Evolutionary conservation across 92 coral and sea anemone genomes (phyloP).

Genomic region (Umimayanthus chanpuru): DNA sequence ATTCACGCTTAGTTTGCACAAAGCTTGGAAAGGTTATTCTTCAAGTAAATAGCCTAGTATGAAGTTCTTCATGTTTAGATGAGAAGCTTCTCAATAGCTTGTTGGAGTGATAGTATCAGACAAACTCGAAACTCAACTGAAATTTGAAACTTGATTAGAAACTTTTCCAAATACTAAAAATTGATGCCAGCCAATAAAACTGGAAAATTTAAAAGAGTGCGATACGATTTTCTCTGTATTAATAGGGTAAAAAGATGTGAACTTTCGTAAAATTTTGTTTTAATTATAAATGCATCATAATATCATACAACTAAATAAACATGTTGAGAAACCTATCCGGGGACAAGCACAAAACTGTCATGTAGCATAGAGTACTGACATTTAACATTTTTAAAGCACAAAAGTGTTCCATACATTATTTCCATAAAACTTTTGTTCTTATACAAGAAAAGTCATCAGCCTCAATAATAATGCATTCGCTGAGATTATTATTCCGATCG

Average conservation of each 20-base stretch:
- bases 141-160: neutral
- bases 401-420: too few species aligned
- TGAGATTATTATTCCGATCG: neutral
- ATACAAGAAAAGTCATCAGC: too few species aligned
- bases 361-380: neutral
- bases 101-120: slow-evolving; percentile 64
- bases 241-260: neutral
- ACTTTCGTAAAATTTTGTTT: neutral
- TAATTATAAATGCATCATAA: neutral
- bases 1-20: neutral
- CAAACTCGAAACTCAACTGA: neutral
- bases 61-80: slow-evolving; percentile 57
- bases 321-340: neutral
- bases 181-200: neutral
- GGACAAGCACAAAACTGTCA: neutral
- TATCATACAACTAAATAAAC: neutral
- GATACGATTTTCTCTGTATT: too few species aligned
- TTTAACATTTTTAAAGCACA: neutral
- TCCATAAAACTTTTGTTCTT: too few species aligned
- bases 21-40: neutral
- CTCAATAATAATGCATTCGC: neutral
- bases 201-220: neutral
- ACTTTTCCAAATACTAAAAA: too few species aligned
- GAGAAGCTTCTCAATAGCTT: slow-evolving; percentile 90
- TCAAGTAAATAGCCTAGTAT: neutral